These are phyloP conservation scores for Synchiropus splendidus DNA, from an alignment of 2,113 vertebrate genomes.

Conservation along the genomic window DNA sequence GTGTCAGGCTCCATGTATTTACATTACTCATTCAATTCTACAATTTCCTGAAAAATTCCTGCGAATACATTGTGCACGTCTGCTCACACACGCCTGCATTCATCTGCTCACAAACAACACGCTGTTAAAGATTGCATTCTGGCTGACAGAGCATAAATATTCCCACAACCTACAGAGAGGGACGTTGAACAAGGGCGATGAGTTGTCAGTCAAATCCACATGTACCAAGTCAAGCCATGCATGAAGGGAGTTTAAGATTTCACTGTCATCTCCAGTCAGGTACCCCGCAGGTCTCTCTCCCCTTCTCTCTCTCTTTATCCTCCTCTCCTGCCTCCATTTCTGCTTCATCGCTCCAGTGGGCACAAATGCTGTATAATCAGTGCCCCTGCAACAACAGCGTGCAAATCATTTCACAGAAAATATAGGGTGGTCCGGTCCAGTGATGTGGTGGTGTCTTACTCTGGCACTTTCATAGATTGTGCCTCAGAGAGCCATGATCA, in stretches of 20 bases:
- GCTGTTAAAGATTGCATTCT: too few relatives aligned
- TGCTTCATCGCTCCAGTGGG: slow-evolving; percentile 31
- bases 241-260: slow-evolving; percentile 50
- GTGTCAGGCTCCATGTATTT: too few relatives aligned
- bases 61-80: too few relatives aligned
- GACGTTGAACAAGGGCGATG: slow-evolving; percentile 15
- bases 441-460: too few relatives aligned
- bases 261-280: slow-evolving; percentile 39
- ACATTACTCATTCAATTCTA: too few relatives aligned
- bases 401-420: slow-evolving; percentile 7
- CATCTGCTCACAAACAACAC: too few relatives aligned
- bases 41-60: too few relatives aligned
- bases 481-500: too few relatives aligned
- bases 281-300: slow-evolving; percentile 15
- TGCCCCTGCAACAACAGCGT: slow-evolving; percentile 14
- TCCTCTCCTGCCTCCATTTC: slow-evolving; percentile 17
- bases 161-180: slow-evolving; percentile 28
- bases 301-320: background rate
- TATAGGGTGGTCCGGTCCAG: too few relatives aligned
- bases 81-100: too few relatives aligned
- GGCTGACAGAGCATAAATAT: slow-evolving; percentile 29
- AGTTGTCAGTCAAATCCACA: slow-evolving; percentile 47
- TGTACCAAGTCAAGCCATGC: slow-evolving; percentile 34
- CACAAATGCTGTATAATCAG: too few relatives aligned
- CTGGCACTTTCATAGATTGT: too few relatives aligned